Base-by-base conservation (phyloP, 2,113 vertebrate genomes). In the Himantopus leucocephalus region DNA sequence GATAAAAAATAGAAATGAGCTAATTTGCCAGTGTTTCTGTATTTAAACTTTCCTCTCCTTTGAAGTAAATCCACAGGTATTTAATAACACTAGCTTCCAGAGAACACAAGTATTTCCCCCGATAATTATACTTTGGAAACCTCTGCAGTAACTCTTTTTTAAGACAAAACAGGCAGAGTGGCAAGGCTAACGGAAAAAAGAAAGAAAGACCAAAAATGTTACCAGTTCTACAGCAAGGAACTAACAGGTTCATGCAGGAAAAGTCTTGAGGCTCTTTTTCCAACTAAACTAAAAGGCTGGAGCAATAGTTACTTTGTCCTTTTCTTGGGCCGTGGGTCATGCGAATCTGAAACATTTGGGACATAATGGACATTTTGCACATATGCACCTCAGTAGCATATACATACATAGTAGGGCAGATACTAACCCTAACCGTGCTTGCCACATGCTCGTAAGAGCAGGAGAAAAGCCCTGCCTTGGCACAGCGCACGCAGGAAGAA, bases 51-150 rank as follows among this genome's bases (percentile, higher is more conserved):
- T 70, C 26, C 13, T 88, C 8, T 80, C 45, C 71, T 96, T 96
- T 96, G 92, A 96, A 94, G 85, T 73, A 87, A 96, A 88, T 83
- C 94, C 85, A 72, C 93, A 92, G 92, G 92, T 96, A 93, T 92
- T 96, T 92, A 91, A 92, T 2, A 1, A 68, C 21, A 68, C 26
- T 74, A 41, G 29, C 50, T 95, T 96, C 90, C 92, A 96, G 75
- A 95, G 73, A 88, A 90, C 71, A 39, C 56, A 88, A 90, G 53
- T 70, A 90, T 94, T 97, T 93, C 67, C 78, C 48, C 67, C 76
- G 59, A 94, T 71, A 93, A 94, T 96, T 92, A 90, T 80, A 2
- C 41, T 73, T 88, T 66, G 77, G 90, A 96, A 95, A 88, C 8
- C 79, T 79, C 50, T 50, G 37, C 62, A 88, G 20, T 73, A 90